Evolutionary conservation across 2,888 invertebrate species (phyloP).

Genomic region (Empis stercorea): DNA sequence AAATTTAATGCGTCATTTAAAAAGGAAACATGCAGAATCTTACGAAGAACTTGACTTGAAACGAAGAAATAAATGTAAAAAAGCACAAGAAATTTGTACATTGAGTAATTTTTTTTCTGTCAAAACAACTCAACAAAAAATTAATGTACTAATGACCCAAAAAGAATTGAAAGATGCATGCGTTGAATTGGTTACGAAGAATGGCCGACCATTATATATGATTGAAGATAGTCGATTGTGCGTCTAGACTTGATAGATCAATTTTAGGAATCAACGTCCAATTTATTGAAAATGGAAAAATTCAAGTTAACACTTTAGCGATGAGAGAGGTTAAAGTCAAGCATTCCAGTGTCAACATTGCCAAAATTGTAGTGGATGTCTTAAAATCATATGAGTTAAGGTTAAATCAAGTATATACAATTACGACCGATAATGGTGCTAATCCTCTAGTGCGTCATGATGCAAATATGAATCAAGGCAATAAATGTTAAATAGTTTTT

Average conservation of each 20-base stretch:
- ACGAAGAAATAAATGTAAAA: no score
- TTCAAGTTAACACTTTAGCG: slow-evolving; percentile 7
- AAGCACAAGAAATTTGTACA: no score
- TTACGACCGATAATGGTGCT: slow-evolving; percentile 9
- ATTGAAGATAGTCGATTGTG: slow-evolving; percentile 7
- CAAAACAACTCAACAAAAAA: no score
- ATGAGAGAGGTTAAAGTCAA: slow-evolving; percentile 7
- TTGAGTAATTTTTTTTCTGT: no score
- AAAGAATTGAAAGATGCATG: background rate
- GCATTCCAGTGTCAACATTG: slow-evolving; percentile 9
- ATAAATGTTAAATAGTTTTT: no score
- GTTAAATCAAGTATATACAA: slow-evolving; percentile 6
- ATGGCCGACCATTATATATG: slow-evolving; percentile 7
- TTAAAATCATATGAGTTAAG: slow-evolving; percentile 7
- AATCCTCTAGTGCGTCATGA: no score
- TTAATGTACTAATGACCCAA: no score
- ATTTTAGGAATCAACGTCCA: slow-evolving; percentile 9
- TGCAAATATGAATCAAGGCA: no score
- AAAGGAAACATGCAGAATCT: slow-evolving; percentile 3
- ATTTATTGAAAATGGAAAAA: slow-evolving; percentile 7
- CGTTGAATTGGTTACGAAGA: slow-evolving; percentile 7
- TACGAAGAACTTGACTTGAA: background rate
- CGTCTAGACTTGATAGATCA: slow-evolving; percentile 5
- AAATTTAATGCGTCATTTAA: slow-evolving; percentile 2
- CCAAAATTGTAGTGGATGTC: slow-evolving; percentile 4